Evolutionary conservation across 1,140 invertebrate genomes (phyloP).

Genomic region (Drosophila persimilis): DNA sequence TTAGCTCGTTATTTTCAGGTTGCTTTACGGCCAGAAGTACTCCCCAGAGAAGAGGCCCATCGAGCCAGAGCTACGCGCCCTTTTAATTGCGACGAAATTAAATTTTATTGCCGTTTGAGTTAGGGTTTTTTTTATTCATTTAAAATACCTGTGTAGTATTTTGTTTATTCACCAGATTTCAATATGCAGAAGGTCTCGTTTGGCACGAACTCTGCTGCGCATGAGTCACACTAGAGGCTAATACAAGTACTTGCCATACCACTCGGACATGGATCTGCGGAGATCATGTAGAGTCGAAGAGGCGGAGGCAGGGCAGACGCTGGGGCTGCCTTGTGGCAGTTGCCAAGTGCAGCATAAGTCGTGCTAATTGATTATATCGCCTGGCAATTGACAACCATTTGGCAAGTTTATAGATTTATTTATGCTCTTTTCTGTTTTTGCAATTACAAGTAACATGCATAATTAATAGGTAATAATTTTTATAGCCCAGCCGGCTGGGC

Average conservation of each 20-base stretch:
- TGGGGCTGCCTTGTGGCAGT: slow-evolving; percentile 16
- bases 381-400: slow-evolving; percentile 66
- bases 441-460: slow-evolving; percentile 74
- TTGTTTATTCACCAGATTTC: slow-evolving; percentile 42
- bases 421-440: slow-evolving; percentile 40
- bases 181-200: slow-evolving; percentile 77
- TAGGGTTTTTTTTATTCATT: slow-evolving; percentile 14
- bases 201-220: slow-evolving; percentile 65
- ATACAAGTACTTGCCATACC: slow-evolving; percentile 50
- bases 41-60: slow-evolving; percentile 33
- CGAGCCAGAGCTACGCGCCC: slow-evolving; percentile 58
- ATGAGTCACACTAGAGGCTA: slow-evolving; percentile 72
- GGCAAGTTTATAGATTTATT: slow-evolving; percentile 32
- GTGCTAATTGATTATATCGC: slow-evolving; percentile 79
- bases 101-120: slow-evolving; percentile 39
- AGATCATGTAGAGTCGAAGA: slow-evolving; percentile 10
- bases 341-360: slow-evolving; percentile 76
- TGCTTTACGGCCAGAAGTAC: slow-evolving; percentile 40
- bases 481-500: slow-evolving; percentile 17
- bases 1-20: slow-evolving; percentile 75
- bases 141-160: background rate
- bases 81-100: slow-evolving; percentile 68
- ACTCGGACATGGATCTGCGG: slow-evolving; percentile 56
- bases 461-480: slow-evolving; percentile 74
- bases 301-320: background rate